These are phyloP conservation scores for Labroides dimidiatus DNA, from an alignment of 2,797 vertebrate genomes.

Conservation along the genomic window DNA sequence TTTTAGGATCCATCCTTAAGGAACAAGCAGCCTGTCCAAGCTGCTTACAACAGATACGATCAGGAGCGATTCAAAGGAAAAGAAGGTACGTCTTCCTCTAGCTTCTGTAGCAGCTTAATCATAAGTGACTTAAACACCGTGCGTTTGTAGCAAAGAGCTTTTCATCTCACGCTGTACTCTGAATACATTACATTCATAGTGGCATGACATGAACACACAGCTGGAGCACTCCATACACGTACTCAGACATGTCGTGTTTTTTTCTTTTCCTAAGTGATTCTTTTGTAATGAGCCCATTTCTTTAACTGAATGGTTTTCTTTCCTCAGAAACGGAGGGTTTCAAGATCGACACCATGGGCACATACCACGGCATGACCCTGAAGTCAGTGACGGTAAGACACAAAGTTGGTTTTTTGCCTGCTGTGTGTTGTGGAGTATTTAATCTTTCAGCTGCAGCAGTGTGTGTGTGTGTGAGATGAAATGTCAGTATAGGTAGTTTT, in stretches of 20 bases:
- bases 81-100: slow-evolving; percentile 87
- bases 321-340: slow-evolving; percentile 96
- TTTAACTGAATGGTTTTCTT: neutral
- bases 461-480: too few species aligned
- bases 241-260: too few species aligned
- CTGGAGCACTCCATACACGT: too few species aligned
- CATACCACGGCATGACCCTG: slow-evolving; percentile 98
- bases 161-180: too few species aligned
- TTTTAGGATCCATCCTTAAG: slow-evolving; percentile 93
- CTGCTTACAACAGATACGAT: slow-evolving; percentile 98
- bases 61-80: slow-evolving; percentile 99
- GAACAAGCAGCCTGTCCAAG: slow-evolving; percentile 95
- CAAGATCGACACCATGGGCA: slow-evolving; percentile 99
- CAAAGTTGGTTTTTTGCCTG: neutral
- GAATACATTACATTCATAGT: too few species aligned
- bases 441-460: neutral
- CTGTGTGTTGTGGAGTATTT: neutral
- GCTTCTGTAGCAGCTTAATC: too few species aligned
- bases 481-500: too few species aligned
- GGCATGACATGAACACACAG: too few species aligned
- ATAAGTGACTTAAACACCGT: too few species aligned
- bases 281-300: neutral
- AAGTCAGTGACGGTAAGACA: slow-evolving; percentile 98
- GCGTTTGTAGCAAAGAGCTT: too few species aligned
- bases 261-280: too few species aligned